Evolutionary conservation across 1,140 invertebrate species (phyloP).

Genomic region (Lasioglossum baleicum): DNA sequence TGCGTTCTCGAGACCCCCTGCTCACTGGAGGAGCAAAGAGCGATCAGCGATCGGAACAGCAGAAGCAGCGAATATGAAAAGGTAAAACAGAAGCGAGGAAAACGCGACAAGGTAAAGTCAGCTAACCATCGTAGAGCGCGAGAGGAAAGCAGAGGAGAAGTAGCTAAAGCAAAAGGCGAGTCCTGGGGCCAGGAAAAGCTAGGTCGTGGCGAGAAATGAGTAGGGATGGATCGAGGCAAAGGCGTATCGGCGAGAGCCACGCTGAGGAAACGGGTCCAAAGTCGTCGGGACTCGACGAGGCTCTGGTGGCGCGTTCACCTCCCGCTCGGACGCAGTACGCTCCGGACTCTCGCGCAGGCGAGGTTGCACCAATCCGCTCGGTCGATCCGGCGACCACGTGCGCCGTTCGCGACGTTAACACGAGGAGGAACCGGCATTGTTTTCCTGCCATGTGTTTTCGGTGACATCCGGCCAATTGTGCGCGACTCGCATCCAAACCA

Average conservation of each 20-base stretch:
- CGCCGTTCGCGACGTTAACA: conserved; percentile 29
- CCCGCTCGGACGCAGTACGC: conserved; percentile 72
- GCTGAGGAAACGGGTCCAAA: conserved; percentile 69
- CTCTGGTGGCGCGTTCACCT: conserved; percentile 72
- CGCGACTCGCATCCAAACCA: too few relatives aligned
- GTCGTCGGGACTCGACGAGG: conserved; percentile 51
- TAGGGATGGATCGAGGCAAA: conserved; percentile 54
- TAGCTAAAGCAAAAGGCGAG: conserved; percentile 33
- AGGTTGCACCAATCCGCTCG: conserved; percentile 71
- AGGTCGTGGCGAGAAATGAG: conserved; percentile 50
- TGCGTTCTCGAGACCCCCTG: too few relatives aligned
- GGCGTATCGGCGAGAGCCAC: conserved; percentile 61
- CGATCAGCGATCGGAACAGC: too few relatives aligned
- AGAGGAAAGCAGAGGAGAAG: conserved; percentile 41
- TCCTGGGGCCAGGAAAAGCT: conserved; percentile 7
- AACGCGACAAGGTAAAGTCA: conserved; percentile 56
- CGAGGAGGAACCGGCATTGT: conserved; percentile 15
- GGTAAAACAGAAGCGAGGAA: conserved; percentile 33
- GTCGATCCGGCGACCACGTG: conserved; percentile 69
- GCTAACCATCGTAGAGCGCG: conserved; percentile 36
- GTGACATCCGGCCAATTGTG: background rate
- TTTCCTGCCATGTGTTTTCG: conserved; percentile 31
- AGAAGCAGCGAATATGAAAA: conserved; percentile 24
- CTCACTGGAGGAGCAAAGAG: too few relatives aligned
- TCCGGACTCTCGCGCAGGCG: conserved; percentile 75